Base-by-base conservation (phyloP, 2,797 vertebrate genomes). In the Myoxocephalus aenaeus region DNA sequence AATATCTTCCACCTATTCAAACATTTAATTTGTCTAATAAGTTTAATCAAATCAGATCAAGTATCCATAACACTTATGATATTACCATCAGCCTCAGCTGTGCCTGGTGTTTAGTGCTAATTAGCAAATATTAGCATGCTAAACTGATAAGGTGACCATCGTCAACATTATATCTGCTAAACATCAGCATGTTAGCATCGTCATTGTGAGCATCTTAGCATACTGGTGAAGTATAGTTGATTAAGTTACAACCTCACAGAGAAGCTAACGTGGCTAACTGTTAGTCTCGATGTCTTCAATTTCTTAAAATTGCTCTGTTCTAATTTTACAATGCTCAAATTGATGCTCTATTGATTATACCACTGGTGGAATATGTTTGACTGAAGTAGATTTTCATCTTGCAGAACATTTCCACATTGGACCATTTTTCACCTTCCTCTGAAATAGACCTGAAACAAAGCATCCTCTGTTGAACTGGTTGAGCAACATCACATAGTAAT, bases 401-500 rank as follows among this genome's bases (percentile, higher is more conserved):
- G 1, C 0, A 9, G 29, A 71, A 81, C 32, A 13, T 56, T 59
- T 79, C 56, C 75, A 34, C 42, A n/a, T 1, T 66, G 40, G 25
- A 65, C 56, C 8, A 38, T 72, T 62, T 87, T 80, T 79, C 46
- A 76, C 46, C 70, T 82, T 57, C 15, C 1, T 40, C 46, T 57
- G n/a, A 85, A 63, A 79, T 25, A 27, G 22, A 61, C 50, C 56
- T 34, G 27, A 73, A 72, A 84, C 73, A 87, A 73, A 69, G 50
- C 17, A 5, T 66, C 48, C 32, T 67, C 81, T 88, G 73, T 84
- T 64, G 2, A 62, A 73, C 65, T 66, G 25, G 78, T 75, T 7
- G 22, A 59, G 73, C 62, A 78, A n/a, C 81, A 63, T 80, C 57
- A 68, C 54, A 58, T 44, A 65, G 38, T 69, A 3, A 76, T 73